These are phyloP conservation scores for Dromaius novaehollandiae DNA, from an alignment of 2,113 vertebrate genomes.

Conservation along the genomic window DNA sequence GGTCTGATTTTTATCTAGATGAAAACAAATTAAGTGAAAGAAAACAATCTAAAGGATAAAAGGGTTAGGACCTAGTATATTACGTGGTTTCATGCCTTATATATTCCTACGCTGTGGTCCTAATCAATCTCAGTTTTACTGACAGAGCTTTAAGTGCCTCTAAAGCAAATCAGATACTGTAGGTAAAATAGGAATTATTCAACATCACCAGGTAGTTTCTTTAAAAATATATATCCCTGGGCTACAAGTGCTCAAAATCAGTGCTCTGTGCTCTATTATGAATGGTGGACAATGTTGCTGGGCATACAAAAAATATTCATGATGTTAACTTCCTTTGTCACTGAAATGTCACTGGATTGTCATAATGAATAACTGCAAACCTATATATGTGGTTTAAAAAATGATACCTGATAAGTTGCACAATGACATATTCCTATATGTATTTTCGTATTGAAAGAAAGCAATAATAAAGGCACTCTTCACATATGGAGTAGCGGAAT, in stretches of 20 bases:
- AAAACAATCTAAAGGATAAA: constrained; percentile 1
- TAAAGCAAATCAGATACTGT: constrained; percentile 56
- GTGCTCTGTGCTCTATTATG: neutral
- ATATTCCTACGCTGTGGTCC: neutral
- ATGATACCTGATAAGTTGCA: neutral
- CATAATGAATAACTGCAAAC: constrained; percentile 19
- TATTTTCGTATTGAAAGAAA: neutral
- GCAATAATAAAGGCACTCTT: neutral
- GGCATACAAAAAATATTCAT: constrained; percentile 3
- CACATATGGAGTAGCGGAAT: neutral
- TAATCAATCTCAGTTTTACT: constrained; percentile 55
- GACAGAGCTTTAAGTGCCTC: constrained; percentile 25
- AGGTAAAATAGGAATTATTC: constrained; percentile 42
- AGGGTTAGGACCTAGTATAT: neutral
- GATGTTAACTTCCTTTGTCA: constrained; percentile 34
- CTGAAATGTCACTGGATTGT: constrained; percentile 26
- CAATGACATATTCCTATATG: neutral
- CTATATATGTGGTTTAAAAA: neutral
- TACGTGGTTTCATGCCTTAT: neutral
- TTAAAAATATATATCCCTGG: constrained; percentile 47
- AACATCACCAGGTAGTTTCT: constrained; percentile 8
- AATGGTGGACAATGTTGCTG: neutral
- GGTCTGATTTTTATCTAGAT: constrained; percentile 41
- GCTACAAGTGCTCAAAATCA: constrained; percentile 28
- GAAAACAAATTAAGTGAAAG: constrained; percentile 49